Percentiles rank a stretch among this genome's conserved stretches.
Evolutionary conservation across 2,113 vertebrate genomes (phyloP).

Genomic region (Edolisoma coerulescens): DNA sequence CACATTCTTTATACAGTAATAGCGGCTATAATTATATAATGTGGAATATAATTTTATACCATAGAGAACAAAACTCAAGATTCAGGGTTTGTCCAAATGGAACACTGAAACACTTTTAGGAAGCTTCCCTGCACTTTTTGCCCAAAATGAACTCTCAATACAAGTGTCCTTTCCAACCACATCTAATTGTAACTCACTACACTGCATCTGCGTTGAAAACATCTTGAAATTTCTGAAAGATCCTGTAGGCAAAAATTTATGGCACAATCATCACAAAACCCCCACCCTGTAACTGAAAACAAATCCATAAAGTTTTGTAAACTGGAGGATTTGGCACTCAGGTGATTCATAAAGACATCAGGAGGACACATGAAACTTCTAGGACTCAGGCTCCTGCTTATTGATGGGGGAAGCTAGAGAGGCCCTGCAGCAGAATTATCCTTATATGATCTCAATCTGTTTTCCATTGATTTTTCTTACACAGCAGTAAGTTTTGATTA

Average conservation of each 20-base stretch:
- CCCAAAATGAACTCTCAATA: not conserved
- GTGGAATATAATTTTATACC: not conserved
- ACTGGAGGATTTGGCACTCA: not conserved
- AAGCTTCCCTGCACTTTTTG: not conserved
- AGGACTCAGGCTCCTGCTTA: not conserved
- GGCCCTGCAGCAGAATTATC: not conserved
- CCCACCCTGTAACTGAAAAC: too few relatives aligned
- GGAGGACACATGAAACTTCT: not conserved
- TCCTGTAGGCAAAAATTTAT: not conserved
- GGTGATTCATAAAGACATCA: not conserved
- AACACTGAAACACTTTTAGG: not conserved
- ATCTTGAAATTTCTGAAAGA: not conserved
- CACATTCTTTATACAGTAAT: not conserved
- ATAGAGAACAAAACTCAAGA: not conserved
- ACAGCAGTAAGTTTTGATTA: conserved; percentile 54
- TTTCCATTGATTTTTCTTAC: conserved; percentile 53
- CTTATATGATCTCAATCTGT: conserved; percentile 1
- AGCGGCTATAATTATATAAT: not conserved
- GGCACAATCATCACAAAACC: not conserved
- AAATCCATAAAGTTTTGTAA: not conserved
- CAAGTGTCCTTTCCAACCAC: not conserved
- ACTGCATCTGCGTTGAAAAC: not conserved
- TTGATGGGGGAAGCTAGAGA: not conserved
- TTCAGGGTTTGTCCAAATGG: not conserved
- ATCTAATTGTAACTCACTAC: not conserved